Evolutionary conservation across 2,113 vertebrate genomes (phyloP).

Genomic region (Tragulus kanchil): DNA sequence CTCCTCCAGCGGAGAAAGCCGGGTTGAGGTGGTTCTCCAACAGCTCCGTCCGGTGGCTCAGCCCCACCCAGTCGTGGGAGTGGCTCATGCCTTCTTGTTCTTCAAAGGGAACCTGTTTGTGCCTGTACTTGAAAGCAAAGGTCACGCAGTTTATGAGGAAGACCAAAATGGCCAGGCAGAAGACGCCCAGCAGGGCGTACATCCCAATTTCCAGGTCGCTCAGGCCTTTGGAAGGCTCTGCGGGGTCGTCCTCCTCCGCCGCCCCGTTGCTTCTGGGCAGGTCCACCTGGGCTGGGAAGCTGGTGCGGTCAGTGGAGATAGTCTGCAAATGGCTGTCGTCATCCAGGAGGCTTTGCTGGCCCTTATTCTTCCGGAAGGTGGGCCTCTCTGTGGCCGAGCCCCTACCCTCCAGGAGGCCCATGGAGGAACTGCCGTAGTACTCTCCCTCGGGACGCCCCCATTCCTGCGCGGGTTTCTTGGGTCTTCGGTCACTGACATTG

Average conservation of each 20-base stretch:
- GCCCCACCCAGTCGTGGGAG: constrained; percentile 96
- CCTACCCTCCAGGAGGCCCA: constrained; percentile 89
- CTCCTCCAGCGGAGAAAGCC: too few relatives aligned
- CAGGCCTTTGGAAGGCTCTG: constrained; percentile 88
- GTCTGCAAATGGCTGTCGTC: constrained; percentile 89
- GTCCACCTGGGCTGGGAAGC: constrained; percentile 90
- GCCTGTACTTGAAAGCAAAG: constrained; percentile 93
- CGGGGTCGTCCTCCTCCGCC: constrained; percentile 85
- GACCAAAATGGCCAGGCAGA: constrained; percentile 96
- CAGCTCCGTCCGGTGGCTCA: constrained; percentile 93
- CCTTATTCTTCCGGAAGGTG: constrained; percentile 83
- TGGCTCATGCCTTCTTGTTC: constrained; percentile 93
- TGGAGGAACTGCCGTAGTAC: constrained; percentile 78
- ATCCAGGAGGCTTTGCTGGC: constrained; percentile 84
- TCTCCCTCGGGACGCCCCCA: constrained; percentile 61
- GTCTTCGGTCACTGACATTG: constrained; percentile 73
- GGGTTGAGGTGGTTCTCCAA: constrained; percentile 91
- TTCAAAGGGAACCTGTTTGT: constrained; percentile 92
- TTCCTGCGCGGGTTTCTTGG: constrained; percentile 80
- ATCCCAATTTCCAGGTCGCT: constrained; percentile 97
- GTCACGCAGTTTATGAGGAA: constrained; percentile 95
- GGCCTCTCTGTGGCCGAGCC: constrained; percentile 90
- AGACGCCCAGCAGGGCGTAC: constrained; percentile 95
- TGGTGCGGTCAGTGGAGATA: constrained; percentile 91
- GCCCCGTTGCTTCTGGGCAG: constrained; percentile 83